A percentile compares a stretch with the other conserved stretches of the same genome.
These are phyloP conservation scores for Malurus alboscapulatus DNA, from an alignment of 2,113 vertebrate genomes.

Conservation along the genomic window DNA sequence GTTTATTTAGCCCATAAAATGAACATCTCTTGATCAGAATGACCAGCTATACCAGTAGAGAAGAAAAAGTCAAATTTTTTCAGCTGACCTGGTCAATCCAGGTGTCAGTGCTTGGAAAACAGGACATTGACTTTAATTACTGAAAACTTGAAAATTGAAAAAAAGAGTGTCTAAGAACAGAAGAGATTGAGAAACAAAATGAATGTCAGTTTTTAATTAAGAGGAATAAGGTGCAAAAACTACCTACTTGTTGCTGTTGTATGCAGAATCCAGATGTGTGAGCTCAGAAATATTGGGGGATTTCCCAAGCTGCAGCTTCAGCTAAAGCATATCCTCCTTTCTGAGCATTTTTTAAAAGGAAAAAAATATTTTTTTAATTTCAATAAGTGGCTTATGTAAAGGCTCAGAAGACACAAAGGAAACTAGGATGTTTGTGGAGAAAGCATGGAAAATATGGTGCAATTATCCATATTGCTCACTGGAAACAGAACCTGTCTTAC, in stretches of 20 bases:
- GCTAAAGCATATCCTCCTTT: neutral
- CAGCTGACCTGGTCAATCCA: neutral
- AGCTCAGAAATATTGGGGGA: neutral
- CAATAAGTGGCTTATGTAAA: neutral
- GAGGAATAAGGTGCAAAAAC: neutral
- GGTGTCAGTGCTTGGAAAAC: neutral
- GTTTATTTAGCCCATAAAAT: neutral
- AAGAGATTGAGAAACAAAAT: neutral
- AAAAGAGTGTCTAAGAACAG: neutral
- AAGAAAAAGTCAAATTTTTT: neutral
- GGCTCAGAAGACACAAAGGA: neutral
- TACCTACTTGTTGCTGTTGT: neutral
- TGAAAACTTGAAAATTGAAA: neutral
- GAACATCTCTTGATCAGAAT: neutral
- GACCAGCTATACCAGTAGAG: neutral
- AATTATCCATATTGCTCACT: neutral
- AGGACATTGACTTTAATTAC: neutral
- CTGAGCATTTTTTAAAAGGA: neutral
- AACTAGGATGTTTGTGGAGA: neutral
- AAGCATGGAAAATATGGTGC: neutral
- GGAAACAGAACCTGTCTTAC: neutral
- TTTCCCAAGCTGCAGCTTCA: neutral
- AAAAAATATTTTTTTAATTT: neutral
- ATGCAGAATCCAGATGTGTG: neutral
- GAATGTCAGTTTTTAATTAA: fast-evolving